Conservation (phyloP, 2,797 vertebrate genomes). For the Chrysolophus pictus region DNA sequence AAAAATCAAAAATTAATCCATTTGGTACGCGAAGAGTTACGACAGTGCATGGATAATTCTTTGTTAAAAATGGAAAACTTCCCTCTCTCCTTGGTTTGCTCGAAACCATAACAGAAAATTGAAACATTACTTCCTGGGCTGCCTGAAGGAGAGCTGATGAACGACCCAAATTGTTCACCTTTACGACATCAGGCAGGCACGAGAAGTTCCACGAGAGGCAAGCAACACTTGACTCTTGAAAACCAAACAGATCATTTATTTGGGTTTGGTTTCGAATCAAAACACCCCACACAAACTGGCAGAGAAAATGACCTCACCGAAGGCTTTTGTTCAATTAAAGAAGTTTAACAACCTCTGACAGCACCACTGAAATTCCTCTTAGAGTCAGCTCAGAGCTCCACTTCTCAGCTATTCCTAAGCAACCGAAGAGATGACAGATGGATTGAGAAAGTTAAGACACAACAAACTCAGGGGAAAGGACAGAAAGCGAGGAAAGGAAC, state of each 20-base stretch:
- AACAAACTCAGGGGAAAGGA: neutral
- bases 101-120: neutral
- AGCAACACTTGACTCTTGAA: neutral
- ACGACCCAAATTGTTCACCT: neutral
- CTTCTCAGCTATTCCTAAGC: neutral
- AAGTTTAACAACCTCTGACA: neutral
- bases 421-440: neutral
- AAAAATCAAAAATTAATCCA: neutral
- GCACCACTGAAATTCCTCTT: neutral
- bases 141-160: rapidly evolving
- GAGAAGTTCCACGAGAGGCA: neutral
- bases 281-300: neutral
- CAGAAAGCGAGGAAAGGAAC: neutral
- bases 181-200: rapidly evolving
- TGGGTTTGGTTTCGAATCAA: neutral
- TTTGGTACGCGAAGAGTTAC: rapidly evolving
- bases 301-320: neutral
- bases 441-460: neutral
- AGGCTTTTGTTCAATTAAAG: neutral
- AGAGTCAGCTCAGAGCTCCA: neutral
- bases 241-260: neutral
- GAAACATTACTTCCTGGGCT: neutral
- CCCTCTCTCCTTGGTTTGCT: neutral
- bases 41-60: rapidly evolving
- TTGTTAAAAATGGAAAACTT: neutral